These are phyloP conservation scores for Drosophila suboccidentalis DNA, from an alignment of 2,888 invertebrate species.

Conservation along the genomic window DNA sequence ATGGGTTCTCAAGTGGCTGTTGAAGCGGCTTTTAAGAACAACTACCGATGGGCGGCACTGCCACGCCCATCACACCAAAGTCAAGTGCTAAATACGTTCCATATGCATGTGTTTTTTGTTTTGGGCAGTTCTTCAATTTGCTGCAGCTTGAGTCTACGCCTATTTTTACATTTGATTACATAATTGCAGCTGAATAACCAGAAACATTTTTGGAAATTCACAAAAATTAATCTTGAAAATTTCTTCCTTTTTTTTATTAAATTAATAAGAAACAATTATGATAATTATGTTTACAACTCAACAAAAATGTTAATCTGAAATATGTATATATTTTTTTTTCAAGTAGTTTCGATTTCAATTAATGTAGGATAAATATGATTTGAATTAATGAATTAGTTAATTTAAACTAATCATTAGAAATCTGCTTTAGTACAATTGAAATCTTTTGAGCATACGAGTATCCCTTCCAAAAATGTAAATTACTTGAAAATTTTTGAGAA, in stretches of 20 bases:
- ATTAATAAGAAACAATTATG: not conserved
- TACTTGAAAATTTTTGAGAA: no score
- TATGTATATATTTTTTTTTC: not conserved
- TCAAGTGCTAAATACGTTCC: slow-evolving; percentile 6
- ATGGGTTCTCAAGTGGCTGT: slow-evolving; percentile 50
- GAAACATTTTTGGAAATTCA: not conserved
- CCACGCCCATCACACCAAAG: slow-evolving; percentile 36
- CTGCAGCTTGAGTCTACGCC: not conserved
- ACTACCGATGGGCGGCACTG: slow-evolving; percentile 27
- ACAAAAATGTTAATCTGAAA: not conserved
- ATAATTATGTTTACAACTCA: not conserved
- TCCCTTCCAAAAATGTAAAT: no score
- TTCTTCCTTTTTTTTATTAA: not conserved
- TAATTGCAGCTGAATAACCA: slow-evolving; percentile 17
- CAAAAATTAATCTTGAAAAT: not conserved
- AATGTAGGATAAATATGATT: not conserved
- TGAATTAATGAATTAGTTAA: no score
- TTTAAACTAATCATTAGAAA: no score
- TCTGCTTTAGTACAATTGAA: no score
- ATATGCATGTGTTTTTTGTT: not conserved
- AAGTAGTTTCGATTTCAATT: not conserved
- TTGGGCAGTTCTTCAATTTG: not conserved
- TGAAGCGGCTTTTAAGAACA: slow-evolving; percentile 20
- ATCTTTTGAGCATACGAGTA: no score
- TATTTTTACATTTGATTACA: slow-evolving; percentile 14